These are phyloP conservation scores for Allygus modestus DNA, from an alignment of 2,888 invertebrate species.

Conservation along the genomic window DNA sequence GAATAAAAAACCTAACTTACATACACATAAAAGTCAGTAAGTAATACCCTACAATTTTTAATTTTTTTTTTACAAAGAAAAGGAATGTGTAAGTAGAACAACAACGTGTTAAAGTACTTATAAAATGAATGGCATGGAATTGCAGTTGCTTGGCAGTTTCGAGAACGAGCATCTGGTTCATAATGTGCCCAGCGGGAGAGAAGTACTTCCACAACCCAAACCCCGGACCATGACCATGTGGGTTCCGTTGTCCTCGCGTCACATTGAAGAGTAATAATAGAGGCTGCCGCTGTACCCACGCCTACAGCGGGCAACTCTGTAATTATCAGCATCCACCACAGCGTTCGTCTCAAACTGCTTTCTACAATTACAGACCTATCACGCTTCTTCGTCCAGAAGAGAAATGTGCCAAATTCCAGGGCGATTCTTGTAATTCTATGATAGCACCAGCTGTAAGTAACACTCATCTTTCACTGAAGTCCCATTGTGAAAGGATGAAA, in stretches of 20 bases:
- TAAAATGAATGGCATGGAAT: no score
- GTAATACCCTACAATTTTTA: no score
- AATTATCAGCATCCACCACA: constrained; percentile 20
- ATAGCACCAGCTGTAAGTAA: constrained; percentile 12
- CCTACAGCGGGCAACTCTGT: constrained; percentile 21
- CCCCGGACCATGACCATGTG: constrained; percentile 16
- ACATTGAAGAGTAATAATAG: constrained; percentile 10
- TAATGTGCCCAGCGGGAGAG: constrained; percentile 2
- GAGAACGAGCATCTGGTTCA: constrained; percentile 24
- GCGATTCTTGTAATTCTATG: constrained; percentile 29
- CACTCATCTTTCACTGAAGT: constrained; percentile 16
- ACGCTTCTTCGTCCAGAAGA: constrained; percentile 34
- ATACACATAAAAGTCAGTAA: no score
- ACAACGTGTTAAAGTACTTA: no score
- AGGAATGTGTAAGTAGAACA: no score
- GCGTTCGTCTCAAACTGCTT: neutral
- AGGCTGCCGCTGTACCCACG: constrained; percentile 34
- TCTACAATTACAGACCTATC: constrained; percentile 43
- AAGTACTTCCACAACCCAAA: neutral
- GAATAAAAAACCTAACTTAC: no score
- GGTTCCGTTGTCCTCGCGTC: constrained; percentile 31
- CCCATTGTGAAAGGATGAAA: constrained; percentile 26
- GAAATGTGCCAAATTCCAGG: constrained; percentile 41
- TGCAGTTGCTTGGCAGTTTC: neutral
- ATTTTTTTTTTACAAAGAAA: no score